Conservation (phyloP, 2,888 invertebrate genomes). For the Torymus tubicola region DNA sequence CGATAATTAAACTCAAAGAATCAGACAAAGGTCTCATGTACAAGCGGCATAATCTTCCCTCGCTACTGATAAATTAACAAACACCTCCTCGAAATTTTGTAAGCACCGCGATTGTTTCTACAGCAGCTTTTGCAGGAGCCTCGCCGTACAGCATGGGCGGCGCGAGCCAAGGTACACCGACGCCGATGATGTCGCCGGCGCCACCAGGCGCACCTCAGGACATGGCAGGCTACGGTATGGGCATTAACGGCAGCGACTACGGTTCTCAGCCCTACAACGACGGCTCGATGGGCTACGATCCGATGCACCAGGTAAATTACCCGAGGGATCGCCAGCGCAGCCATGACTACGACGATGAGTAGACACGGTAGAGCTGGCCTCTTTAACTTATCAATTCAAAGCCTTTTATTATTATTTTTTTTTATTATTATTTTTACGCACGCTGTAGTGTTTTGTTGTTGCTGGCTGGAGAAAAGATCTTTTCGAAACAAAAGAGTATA, state of each 20-base stretch:
- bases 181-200: conserved; percentile 97
- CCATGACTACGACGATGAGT: conserved; percentile 60
- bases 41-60: no score
- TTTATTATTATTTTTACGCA: no score
- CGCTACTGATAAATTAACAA: not conserved
- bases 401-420: not conserved
- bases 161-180: conserved; percentile 92
- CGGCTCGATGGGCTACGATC: conserved; percentile 93
- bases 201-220: conserved; percentile 87
- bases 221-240: conserved; percentile 95
- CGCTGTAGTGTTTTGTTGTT: no score
- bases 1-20: no score
- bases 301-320: conserved; percentile 89
- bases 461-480: no score
- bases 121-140: conserved; percentile 82
- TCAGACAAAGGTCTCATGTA: no score
- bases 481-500: no score
- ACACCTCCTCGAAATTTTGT: conserved; percentile 56
- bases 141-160: conserved; percentile 91
- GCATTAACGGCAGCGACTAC: conserved; percentile 91
- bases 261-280: conserved; percentile 90
- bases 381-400: conserved; percentile 43
- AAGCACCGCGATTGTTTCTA: conserved; percentile 75
- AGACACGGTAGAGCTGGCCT: conserved; percentile 60
- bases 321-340: conserved; percentile 59